Base-by-base conservation (phyloP, 2,888 invertebrate genomes). In the Linnaemya tessellans region DNA sequence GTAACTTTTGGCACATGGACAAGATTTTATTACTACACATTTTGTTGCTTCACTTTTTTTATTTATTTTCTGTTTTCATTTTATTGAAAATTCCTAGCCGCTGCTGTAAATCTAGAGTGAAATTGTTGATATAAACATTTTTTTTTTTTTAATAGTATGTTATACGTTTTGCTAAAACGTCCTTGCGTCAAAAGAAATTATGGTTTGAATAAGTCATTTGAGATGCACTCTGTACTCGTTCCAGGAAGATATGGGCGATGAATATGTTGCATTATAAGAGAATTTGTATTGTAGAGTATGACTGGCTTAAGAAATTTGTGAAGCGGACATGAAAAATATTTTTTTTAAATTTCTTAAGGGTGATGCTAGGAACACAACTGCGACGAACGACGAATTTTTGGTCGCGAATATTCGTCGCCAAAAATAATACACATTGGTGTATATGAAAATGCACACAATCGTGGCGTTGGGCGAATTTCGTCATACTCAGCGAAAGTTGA, bases 1-100 rank as follows among this genome's bases (percentile, higher is more conserved):
- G 79, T 65, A 80, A 74, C 71, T 71, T 85, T 75, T 85, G 82
- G 85, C 82, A 82, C 79, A 82, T 82, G 79, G 82, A 77, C 71
- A 77, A 78, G 82, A 73, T 73, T 71, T 71, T 73, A 83, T 83
- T 78, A 51, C 46, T 58, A 46, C 58, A 38, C 20, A 51, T 30
- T 58, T 8, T 60, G 35, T 9, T 56, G 54, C 46, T 20, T 10
- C 56, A 20, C 35, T 22, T 20, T 8, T n/a, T n/a, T n/a, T n/a
- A n/a, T n/a, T n/a, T n/a, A n/a, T n/a, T n/a, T 73, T 38, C 8
- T 41, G 0, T 43, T 65, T 51, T 80, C 30, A 46, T 30, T 49
- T 10, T 22, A 30, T 58, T 60, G 20, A 30, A 13, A n/a, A 71
- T 35, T 8, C 11, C 13, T 25, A 60, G 43, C 46, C 20, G 67